A percentile compares a stretch with the other conserved stretches of the same genome.
phyloP scores from a whole-genome alignment of 2,888 invertebrate species.

The Glaucopsyche alexis region DNA sequence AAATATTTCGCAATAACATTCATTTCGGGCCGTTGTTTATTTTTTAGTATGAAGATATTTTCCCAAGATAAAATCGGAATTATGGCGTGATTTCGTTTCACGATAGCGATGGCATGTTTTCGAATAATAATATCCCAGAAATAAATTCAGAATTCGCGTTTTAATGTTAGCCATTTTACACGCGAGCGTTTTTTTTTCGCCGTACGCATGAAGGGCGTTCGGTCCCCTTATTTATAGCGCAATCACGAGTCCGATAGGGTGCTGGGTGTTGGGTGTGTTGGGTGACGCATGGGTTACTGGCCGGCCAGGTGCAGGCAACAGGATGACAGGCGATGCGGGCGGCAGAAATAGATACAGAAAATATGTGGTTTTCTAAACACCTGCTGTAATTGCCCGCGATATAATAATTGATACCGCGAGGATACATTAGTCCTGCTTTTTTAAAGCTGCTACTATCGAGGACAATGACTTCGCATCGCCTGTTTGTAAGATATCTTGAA shows the following conservation, averaged over 20 bases:
- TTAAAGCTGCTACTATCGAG: not conserved
- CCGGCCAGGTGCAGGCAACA: constrained; percentile 58
- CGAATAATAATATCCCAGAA: constrained; percentile 21
- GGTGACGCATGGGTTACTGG: constrained; percentile 56
- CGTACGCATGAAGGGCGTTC: constrained; percentile 26
- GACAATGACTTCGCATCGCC: not conserved
- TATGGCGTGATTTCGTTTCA: constrained; percentile 17
- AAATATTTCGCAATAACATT: constrained; percentile 20
- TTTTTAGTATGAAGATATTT: constrained; percentile 18
- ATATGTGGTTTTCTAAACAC: constrained; percentile 37
- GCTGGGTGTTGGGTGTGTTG: constrained; percentile 22
- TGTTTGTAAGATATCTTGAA: not conserved
- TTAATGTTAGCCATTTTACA: constrained; percentile 22
- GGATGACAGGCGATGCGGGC: constrained; percentile 42
- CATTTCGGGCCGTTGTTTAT: constrained; percentile 10
- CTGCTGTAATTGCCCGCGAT: constrained; percentile 35
- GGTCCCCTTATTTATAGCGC: constrained; percentile 32
- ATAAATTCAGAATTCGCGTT: constrained; percentile 19
- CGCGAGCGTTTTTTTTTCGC: constrained; percentile 27
- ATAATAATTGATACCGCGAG: constrained; percentile 34
- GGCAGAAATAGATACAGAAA: constrained; percentile 39
- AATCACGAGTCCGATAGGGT: constrained; percentile 52
- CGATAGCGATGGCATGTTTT: constrained; percentile 14
- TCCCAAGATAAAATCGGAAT: not conserved
- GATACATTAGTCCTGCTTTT: constrained; percentile 17